Conservation (phyloP, 2,113 vertebrate species). For the Python bivittatus region DNA sequence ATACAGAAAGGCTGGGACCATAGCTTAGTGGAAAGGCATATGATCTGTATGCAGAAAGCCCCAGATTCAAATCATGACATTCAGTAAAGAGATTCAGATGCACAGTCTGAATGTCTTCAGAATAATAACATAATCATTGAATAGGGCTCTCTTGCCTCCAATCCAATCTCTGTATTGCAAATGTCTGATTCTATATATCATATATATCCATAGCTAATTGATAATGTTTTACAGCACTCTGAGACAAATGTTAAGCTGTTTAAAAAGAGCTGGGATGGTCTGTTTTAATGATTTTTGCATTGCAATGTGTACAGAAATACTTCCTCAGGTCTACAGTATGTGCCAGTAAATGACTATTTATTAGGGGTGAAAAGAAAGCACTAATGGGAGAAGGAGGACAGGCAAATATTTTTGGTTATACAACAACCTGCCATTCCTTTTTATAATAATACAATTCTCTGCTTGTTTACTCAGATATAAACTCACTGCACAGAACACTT, state of each 20-base stretch:
- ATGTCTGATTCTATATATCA: slow-evolving; percentile 30
- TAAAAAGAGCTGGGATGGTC: slow-evolving; percentile 2
- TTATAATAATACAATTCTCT: not conserved
- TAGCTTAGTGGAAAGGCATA: not conserved
- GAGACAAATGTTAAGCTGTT: not conserved
- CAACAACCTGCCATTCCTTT: not conserved
- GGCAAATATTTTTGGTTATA: not conserved
- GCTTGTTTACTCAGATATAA: not conserved
- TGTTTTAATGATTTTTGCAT: not conserved
- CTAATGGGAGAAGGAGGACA: not conserved
- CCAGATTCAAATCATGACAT: not conserved
- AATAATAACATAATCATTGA: not conserved
- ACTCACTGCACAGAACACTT: not conserved
- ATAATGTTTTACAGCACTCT: slow-evolving; percentile 47
- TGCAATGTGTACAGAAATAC: not conserved
- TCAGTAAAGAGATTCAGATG: not conserved
- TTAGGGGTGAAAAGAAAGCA: not conserved
- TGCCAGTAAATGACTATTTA: not conserved
- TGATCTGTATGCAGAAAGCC: not conserved
- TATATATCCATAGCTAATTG: slow-evolving; percentile 17
- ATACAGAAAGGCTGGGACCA: no score
- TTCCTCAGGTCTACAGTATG: not conserved
- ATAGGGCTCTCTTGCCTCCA: not conserved
- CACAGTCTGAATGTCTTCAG: no score
- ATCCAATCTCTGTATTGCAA: not conserved